Conservation (phyloP, 2,888 invertebrate genomes). For the Hyles lineata region DNA sequence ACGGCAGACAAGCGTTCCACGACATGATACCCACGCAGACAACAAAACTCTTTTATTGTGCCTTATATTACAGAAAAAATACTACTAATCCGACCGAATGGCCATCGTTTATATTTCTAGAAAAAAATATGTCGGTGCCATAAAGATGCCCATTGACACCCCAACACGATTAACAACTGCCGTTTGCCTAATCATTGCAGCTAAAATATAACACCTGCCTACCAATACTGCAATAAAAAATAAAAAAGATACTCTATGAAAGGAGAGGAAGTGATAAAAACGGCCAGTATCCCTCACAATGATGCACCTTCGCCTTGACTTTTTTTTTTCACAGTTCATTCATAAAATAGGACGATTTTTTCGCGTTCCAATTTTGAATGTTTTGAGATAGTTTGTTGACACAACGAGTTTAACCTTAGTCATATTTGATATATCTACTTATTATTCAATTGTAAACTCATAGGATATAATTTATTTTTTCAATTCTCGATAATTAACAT, state of each 20-base stretch:
- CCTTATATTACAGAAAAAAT: neutral
- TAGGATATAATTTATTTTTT: too few species aligned
- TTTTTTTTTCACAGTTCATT: slow-evolving; percentile 66
- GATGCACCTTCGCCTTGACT: slow-evolving; percentile 65
- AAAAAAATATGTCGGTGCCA: slow-evolving; percentile 41
- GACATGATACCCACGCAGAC: slow-evolving; percentile 17
- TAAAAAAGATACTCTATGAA: slow-evolving; percentile 59
- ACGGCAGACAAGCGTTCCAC: neutral
- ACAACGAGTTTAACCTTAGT: neutral
- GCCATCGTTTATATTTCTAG: slow-evolving; percentile 29
- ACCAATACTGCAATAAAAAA: slow-evolving; percentile 64
- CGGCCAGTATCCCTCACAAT: slow-evolving; percentile 64
- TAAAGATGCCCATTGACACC: slow-evolving; percentile 39
- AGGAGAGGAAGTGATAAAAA: slow-evolving; percentile 79
- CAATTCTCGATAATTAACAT: too few species aligned
- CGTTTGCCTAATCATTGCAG: slow-evolving; percentile 76
- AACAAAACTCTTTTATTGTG: slow-evolving; percentile 22
- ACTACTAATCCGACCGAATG: slow-evolving; percentile 28
- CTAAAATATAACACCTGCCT: slow-evolving; percentile 75
- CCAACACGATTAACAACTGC: slow-evolving; percentile 59
- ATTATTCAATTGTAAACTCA: too few species aligned
- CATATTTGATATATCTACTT: too few species aligned
- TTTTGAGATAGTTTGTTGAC: slow-evolving; percentile 43
- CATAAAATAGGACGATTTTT: slow-evolving; percentile 53
- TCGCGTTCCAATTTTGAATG: slow-evolving; percentile 52